Evolutionary conservation across 2,888 invertebrate species (phyloP), one percentile per base, ranked within the genome.

Genomic region (Argyresthia goedartella): DNA sequence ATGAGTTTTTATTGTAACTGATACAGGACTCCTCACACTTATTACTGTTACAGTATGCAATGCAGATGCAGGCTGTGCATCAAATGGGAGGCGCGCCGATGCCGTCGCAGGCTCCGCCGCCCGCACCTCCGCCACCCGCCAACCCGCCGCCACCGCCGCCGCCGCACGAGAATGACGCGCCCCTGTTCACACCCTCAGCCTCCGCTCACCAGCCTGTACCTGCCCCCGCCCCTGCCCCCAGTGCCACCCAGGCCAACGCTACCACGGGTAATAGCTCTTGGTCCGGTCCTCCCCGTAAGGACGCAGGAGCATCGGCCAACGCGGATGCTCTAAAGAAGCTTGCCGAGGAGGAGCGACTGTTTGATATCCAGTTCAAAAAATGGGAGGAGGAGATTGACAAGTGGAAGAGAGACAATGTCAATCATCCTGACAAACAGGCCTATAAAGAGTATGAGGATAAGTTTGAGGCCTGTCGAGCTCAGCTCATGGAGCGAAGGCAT

Each of bases 301-400:
- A 59, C 55, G 49, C 52, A 52, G 41, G 10, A 13, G 8, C 2
- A 57, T 54, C 49, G 55, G 49, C 56, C 67, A 77, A 81, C 62
- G 61, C 67, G 35, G 85, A 85, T 25, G 86, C 81, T 39, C 59
- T 85, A 16, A 75, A 74, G 53, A 81, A 81, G 60, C 66, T 85
- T 25, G 77, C 80, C n/a, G 87, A 86, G 59, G 94, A 95, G 63
- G 95, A 96, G 75, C 91, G 91, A 71, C 91, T 92, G 54, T 97
- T 97, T 79, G 95, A 95, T 69, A 91, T 92, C 56, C 95, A 97
- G 73, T 97, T 97, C 71, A 90, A 91, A 64, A 92, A 95, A 67
- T 97, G 97, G 97, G 96, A 96, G 76, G 90, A 93, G 60, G 95
- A 97, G 72, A 97, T 96, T 73, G 92, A 93, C 64, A 93, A 93